Percentiles rank a stretch among this genome's conserved stretches.
Conservation (phyloP, 2,797 vertebrate species). For the Acrossocheilus fasciatus region DNA sequence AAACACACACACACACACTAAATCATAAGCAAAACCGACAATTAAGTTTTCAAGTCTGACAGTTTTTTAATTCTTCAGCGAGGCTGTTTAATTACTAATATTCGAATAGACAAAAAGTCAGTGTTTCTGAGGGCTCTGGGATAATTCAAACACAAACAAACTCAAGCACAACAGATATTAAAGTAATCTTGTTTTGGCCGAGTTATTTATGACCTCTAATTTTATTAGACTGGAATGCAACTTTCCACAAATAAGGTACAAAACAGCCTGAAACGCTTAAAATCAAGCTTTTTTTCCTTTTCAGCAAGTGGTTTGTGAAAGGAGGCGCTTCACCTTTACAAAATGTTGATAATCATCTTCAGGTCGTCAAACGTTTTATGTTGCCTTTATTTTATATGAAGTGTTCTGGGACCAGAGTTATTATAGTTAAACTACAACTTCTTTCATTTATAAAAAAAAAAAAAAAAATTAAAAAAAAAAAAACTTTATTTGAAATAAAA, state of each 20-base stretch:
- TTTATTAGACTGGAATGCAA: neutral
- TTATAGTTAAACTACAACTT: neutral
- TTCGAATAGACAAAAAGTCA: conserved; percentile 16
- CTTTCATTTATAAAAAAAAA: neutral
- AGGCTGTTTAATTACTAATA: neutral
- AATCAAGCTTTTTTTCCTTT: neutral
- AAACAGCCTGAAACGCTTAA: neutral
- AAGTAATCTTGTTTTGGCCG: conserved; percentile 39
- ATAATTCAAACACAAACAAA: conserved; percentile 28
- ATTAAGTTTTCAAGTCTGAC: conserved; percentile 8
- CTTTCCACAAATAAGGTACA: conserved; percentile 4
- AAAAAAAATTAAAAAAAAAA: fast-evolving
- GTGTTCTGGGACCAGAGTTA: neutral
- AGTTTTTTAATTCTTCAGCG: neutral
- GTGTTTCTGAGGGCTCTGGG: conserved; percentile 22
- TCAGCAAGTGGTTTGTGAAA: neutral
- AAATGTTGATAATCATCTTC: neutral
- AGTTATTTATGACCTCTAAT: neutral
- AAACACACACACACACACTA: conserved; percentile 20
- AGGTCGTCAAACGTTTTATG: neutral
- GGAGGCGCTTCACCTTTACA: neutral
- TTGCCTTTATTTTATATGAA: neutral
- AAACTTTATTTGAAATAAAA: neutral
- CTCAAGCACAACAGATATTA: conserved; percentile 25
- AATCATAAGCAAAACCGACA: conserved; percentile 28